Conservation (phyloP, 2,797 vertebrate species). For the Benthosema pterotum region DNA sequence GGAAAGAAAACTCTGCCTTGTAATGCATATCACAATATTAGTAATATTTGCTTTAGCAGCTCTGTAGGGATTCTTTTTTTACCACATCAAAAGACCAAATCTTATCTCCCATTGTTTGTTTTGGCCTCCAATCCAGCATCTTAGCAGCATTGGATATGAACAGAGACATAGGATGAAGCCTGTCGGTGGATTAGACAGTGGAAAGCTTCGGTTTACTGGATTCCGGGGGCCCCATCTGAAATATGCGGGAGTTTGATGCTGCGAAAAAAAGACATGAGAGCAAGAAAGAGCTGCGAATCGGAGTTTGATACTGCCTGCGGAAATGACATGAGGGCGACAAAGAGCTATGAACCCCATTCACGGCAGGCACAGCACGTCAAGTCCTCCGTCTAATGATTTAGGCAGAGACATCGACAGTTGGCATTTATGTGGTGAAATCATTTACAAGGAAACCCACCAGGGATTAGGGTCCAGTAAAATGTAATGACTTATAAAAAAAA, state of each 20-base stretch:
- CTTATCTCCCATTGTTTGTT: slow-evolving; percentile 62
- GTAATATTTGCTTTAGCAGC: slow-evolving; percentile 40
- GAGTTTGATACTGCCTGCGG: slow-evolving; percentile 52
- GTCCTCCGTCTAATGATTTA: slow-evolving; percentile 56
- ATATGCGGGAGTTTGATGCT: slow-evolving; percentile 59
- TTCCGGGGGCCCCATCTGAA: slow-evolving; percentile 55
- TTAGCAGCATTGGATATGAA: slow-evolving; percentile 48
- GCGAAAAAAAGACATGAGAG: slow-evolving; percentile 47
- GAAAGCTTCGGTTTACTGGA: slow-evolving; percentile 57
- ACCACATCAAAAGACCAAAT: slow-evolving; percentile 55
- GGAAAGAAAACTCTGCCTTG: slow-evolving; percentile 28
- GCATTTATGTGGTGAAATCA: slow-evolving; percentile 42
- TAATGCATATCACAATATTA: slow-evolving; percentile 38
- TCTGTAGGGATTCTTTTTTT: slow-evolving; percentile 48
- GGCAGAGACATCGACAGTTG: slow-evolving; percentile 50
- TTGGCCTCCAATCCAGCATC: slow-evolving; percentile 53
- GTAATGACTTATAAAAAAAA: slow-evolving; percentile 25
- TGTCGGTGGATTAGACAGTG: slow-evolving; percentile 47
- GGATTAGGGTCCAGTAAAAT: slow-evolving; percentile 37
- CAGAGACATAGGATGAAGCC: slow-evolving; percentile 43
- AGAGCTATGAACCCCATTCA: slow-evolving; percentile 48
- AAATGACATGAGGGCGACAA: slow-evolving; percentile 41
- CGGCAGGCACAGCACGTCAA: slow-evolving; percentile 39
- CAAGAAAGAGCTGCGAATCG: slow-evolving; percentile 34
- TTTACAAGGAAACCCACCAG: slow-evolving; percentile 33